Conservation (phyloP, 2,113 vertebrate genomes). For the Sula dactylatra region DNA sequence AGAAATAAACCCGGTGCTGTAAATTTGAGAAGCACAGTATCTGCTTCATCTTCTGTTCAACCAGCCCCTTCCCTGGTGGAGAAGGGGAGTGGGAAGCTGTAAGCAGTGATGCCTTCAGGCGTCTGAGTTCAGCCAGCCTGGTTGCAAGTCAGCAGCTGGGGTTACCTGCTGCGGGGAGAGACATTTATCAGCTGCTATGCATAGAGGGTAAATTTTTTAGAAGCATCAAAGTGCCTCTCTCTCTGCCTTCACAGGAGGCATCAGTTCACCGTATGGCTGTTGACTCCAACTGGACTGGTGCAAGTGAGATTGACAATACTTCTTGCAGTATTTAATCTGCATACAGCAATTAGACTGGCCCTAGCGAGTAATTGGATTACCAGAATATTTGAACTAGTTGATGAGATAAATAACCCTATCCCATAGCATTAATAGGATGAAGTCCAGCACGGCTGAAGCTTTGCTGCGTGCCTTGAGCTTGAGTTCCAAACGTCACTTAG, state of each 20-base stretch:
- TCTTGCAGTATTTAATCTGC: background rate
- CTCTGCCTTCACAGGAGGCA: rapidly evolving
- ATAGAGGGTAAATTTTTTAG: background rate
- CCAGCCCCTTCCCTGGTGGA: background rate
- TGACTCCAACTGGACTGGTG: background rate
- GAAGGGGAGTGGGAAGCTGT: background rate
- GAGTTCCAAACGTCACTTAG: background rate
- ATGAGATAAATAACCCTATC: background rate
- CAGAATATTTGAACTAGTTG: background rate
- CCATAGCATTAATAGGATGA: background rate
- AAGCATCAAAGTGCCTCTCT: background rate
- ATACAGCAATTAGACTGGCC: background rate
- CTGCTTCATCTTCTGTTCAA: background rate
- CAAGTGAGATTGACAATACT: background rate
- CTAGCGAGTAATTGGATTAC: background rate
- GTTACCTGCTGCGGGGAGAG: background rate
- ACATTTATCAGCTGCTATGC: background rate
- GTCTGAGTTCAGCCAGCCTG: background rate
- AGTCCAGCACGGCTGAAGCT: background rate
- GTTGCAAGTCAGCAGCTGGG: background rate
- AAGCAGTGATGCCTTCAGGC: background rate
- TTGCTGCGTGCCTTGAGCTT: background rate
- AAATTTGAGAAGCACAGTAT: background rate
- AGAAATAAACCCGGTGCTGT: background rate
- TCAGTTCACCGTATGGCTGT: background rate